Base-by-base conservation (phyloP, 2,888 invertebrate species). In the Agonum fuliginosum region DNA sequence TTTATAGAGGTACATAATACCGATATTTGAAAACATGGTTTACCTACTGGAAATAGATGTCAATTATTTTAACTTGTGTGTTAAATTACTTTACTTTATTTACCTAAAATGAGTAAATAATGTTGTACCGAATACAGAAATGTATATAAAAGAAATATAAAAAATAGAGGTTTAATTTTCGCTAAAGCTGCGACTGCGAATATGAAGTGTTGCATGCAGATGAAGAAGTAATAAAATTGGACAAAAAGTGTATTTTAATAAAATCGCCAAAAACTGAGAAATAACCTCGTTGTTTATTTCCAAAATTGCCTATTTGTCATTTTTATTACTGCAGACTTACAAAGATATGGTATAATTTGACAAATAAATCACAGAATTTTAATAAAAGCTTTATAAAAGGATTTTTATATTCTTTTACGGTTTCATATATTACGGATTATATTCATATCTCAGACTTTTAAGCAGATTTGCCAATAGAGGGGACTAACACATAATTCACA, bases 331-430 rank as follows among this genome's bases (percentile, higher is more conserved):
- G 54, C 34, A 54, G 27, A 34, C 37, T 72, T 20, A 54, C 58
- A 72, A 72, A 58, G 46, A 72, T 54, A 72, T 41, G 37, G 37
- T 58, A 72, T 72, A 72, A 72, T 72, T 72, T 72, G 72, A 72
- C 54, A 72, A 58, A 72, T 72, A 72, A 72, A 72, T 72, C 72
- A 72, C 37, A 41, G 30, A 72, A 54, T 72, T 72, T 72, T 72
- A 72, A 72, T 72, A 72, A 72, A 70, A 70, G 43, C 70, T 70
- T 70, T 70, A 46, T 46, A 67, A 46, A 54, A 54, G 12, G 54
- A 37, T 37, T 72, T 72, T 72, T 58, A 72, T 54, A 72, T 72
- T 72, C 58, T 72, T 58, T 72, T 58, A 58, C 22, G 72, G 72
- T 54, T 46, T 46, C 72, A 72, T 72, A 72, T 72, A 72, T 72